phyloP scores from a whole-genome alignment of 2,113 vertebrate species.

The Myotis yumanensis region DNA sequence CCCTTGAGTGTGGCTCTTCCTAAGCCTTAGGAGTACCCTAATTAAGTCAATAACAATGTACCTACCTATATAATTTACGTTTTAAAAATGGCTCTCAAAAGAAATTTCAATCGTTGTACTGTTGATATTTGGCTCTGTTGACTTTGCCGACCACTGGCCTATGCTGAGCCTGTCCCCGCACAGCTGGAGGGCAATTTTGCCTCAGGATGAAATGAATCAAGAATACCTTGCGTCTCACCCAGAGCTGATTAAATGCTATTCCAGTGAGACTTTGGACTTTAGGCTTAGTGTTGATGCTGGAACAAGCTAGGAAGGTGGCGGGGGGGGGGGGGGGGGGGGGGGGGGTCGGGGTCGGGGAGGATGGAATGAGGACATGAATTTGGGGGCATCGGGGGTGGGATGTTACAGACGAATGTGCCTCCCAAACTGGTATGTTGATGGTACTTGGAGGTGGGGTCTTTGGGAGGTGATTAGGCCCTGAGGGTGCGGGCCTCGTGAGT shows the following conservation, averaged over 20 bases:
- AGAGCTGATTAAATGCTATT: background rate
- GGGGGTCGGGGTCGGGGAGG: background rate
- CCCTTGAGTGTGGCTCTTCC: too few relatives aligned
- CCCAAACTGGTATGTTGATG: background rate
- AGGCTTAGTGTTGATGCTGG: background rate
- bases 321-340: too few relatives aligned
- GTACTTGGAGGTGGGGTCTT: background rate
- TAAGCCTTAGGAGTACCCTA: too few relatives aligned
- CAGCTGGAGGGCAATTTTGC: background rate
- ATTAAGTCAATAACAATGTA: too few relatives aligned
- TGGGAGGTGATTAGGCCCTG: background rate
- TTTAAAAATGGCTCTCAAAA: too few relatives aligned
- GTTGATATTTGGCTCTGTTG: too few relatives aligned
- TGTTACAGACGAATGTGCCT: background rate
- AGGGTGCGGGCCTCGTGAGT: background rate
- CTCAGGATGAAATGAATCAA: background rate
- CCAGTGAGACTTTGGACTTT: background rate
- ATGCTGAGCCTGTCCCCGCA: too few relatives aligned
- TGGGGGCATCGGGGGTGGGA: background rate
- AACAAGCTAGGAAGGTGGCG: background rate
- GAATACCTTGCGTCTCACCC: background rate
- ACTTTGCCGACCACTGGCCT: too few relatives aligned
- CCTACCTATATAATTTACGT: too few relatives aligned
- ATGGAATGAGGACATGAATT: background rate
- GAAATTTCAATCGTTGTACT: too few relatives aligned